Evolutionary conservation across 2,888 invertebrate species (phyloP).

Genomic region (Carabus problematicus): DNA sequence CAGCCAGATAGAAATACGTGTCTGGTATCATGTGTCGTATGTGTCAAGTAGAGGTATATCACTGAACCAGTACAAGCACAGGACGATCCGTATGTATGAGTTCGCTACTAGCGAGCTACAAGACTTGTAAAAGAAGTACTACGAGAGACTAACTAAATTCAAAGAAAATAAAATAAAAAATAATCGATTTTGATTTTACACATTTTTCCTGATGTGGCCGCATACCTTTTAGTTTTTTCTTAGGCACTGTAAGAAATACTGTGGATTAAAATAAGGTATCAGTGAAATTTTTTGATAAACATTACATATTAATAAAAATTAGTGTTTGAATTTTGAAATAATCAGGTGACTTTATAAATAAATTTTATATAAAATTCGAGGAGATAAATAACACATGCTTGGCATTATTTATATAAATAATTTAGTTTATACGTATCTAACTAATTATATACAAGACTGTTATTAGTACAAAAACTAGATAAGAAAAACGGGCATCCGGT

Average conservation of each 20-base stretch:
- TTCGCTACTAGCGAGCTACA: constrained; percentile 42
- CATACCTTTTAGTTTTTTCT: constrained; percentile 76
- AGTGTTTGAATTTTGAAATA: constrained; percentile 17
- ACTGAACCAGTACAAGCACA: constrained; percentile 25
- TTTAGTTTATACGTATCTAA: constrained; percentile 39
- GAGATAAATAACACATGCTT: constrained; percentile 37
- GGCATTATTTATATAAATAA: constrained; percentile 21
- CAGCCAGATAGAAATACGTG: neutral
- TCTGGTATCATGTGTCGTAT: constrained; percentile 14
- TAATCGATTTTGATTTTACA: constrained; percentile 43
- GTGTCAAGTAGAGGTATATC: neutral
- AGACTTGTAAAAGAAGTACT: constrained; percentile 40
- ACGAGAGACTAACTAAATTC: constrained; percentile 42
- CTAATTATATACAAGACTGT: constrained; percentile 40
- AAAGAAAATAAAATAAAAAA: constrained; percentile 30
- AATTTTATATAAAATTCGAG: constrained; percentile 10
- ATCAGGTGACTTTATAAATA: neutral
- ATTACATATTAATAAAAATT: constrained; percentile 37
- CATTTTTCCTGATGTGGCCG: constrained; percentile 47
- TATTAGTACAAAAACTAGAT: constrained; percentile 37
- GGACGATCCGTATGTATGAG: constrained; percentile 28
- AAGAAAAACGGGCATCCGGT: constrained; percentile 38
- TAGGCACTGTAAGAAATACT: constrained; percentile 80
- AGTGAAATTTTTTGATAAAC: constrained; percentile 50
- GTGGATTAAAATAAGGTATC: constrained; percentile 60